Evolutionary conservation across 2,888 invertebrate genomes (phyloP).

Genomic region (Ametastegia equiseti): DNA sequence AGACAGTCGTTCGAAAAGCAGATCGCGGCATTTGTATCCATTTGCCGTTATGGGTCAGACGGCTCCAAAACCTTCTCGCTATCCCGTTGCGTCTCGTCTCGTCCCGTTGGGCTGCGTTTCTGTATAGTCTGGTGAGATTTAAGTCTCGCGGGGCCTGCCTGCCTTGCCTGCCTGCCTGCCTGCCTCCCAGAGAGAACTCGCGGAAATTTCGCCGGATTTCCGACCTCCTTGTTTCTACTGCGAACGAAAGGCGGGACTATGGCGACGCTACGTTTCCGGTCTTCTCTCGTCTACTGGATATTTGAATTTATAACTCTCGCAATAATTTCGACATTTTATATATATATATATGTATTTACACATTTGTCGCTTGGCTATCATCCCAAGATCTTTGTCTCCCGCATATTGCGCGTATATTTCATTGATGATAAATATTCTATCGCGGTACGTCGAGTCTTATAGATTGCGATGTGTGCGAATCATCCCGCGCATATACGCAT

Average conservation of each 20-base stretch:
- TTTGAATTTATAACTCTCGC: slow-evolving; percentile 8
- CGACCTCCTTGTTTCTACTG: slow-evolving; percentile 34
- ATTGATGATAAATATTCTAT: not conserved
- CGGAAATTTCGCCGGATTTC: slow-evolving; percentile 44
- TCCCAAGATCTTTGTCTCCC: not conserved
- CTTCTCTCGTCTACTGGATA: slow-evolving; percentile 3
- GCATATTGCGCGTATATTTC: not conserved
- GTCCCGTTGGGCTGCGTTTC: no score
- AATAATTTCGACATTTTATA: not conserved
- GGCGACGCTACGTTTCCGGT: not conserved
- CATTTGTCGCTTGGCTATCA: not conserved
- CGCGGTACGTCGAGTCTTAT: no score
- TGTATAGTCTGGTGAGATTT: slow-evolving; percentile 33
- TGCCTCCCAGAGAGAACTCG: not conserved
- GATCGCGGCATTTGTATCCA: slow-evolving; percentile 46
- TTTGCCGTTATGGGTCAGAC: slow-evolving; percentile 48
- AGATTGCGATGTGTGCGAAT: no score
- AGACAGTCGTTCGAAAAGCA: slow-evolving; percentile 40
- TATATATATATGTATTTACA: no score
- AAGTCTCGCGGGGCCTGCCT: slow-evolving; percentile 11
- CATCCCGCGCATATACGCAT: not conserved
- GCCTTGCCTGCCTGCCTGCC: no score
- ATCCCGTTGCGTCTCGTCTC: not conserved
- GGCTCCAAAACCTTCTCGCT: slow-evolving; percentile 11
- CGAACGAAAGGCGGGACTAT: slow-evolving; percentile 19